A percentile compares a stretch with the other conserved stretches of the same genome.
Conservation (phyloP, 2,888 invertebrate species). For the Troilus luridus region DNA sequence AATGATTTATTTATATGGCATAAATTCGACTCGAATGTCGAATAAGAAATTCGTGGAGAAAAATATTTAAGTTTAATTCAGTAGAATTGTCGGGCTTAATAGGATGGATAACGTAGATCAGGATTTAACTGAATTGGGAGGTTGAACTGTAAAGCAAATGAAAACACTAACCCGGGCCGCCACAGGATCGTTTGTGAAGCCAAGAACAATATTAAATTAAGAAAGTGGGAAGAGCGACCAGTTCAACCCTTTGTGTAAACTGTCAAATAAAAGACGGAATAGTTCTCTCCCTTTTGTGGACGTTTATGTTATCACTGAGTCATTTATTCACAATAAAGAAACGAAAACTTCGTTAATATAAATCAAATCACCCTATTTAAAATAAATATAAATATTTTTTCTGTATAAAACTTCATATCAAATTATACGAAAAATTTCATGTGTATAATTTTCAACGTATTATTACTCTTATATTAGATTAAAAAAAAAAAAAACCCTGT, state of each 20-base stretch:
- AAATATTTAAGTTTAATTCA: neutral
- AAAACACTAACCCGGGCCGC: neutral
- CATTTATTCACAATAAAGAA: neutral
- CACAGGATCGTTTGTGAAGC: neutral
- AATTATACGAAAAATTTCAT: no score
- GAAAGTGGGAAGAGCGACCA: neutral
- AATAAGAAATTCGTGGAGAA: neutral
- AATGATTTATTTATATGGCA: constrained; percentile 8
- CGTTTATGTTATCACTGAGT: neutral
- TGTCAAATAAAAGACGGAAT: neutral
- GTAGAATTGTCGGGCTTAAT: neutral
- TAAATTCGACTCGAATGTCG: neutral
- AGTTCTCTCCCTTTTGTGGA: neutral
- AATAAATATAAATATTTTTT: no score
- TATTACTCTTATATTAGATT: no score
- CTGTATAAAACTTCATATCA: no score
- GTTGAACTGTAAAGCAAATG: neutral
- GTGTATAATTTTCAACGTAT: no score
- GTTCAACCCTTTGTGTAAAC: neutral
- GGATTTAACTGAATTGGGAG: neutral
- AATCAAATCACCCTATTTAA: no score
- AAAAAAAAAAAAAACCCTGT: no score
- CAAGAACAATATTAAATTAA: constrained; percentile 33
- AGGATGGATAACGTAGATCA: neutral
- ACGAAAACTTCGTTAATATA: neutral